phyloP scores from a whole-genome alignment of 1,140 invertebrate genomes.

The Drosophila oshimai region DNA sequence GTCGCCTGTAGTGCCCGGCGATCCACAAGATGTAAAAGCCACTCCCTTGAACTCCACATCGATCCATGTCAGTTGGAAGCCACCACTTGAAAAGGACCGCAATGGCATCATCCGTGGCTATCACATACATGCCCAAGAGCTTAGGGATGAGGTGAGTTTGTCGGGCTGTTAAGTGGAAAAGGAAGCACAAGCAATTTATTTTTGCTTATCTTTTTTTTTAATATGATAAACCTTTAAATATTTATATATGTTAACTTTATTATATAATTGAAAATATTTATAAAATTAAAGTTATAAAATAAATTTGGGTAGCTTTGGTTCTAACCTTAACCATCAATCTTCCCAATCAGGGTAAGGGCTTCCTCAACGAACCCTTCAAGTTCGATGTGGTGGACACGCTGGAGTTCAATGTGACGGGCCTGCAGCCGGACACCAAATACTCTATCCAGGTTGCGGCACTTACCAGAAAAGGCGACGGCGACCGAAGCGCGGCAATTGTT shows the following conservation, averaged over 20 bases:
- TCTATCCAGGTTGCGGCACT: constrained; percentile 96
- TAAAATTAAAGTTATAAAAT: too few relatives aligned
- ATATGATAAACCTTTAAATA: too few relatives aligned
- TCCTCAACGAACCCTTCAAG: constrained; percentile 92
- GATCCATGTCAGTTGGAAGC: constrained; percentile 95
- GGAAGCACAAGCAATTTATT: too few relatives aligned
- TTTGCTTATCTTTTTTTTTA: too few relatives aligned
- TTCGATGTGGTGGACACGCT: constrained; percentile 92
- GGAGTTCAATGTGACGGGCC: constrained; percentile 91
- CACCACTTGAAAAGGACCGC: constrained; percentile 93
- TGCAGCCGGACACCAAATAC: constrained; percentile 97
- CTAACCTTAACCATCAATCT: not conserved
- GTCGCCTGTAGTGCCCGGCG: constrained; percentile 92
- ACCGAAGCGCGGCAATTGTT: constrained; percentile 90
- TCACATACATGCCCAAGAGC: constrained; percentile 97
- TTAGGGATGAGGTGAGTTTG: constrained; percentile 89
- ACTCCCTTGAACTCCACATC: constrained; percentile 95
- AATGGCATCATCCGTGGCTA: constrained; percentile 99
- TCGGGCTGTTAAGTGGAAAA: not conserved
- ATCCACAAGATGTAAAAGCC: constrained; percentile 95
- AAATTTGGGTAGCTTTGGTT: not conserved
- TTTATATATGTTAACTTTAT: too few relatives aligned
- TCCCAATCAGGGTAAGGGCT: constrained; percentile 86
- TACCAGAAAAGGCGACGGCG: constrained; percentile 97
- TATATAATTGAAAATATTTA: too few relatives aligned